These are phyloP conservation scores for Equus quagga DNA, from an alignment of 2,113 vertebrate species.

Conservation along the genomic window DNA sequence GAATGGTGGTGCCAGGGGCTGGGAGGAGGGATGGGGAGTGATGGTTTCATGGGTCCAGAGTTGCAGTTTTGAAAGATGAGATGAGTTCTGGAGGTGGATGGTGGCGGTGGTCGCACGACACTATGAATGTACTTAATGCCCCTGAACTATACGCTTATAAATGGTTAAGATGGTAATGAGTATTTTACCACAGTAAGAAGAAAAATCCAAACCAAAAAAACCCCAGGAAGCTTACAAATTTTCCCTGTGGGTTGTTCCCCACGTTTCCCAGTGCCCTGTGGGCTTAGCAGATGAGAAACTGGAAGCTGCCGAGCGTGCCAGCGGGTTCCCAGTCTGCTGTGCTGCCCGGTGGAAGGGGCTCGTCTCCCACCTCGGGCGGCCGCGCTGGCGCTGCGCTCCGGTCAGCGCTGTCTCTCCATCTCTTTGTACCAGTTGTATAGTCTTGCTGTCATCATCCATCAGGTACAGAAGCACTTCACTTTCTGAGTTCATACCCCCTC, in stretches of 20 bases:
- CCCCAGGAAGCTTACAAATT: too few species aligned
- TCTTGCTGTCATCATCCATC: not conserved
- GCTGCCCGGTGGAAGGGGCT: not conserved
- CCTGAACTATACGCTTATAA: not conserved
- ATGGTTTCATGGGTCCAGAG: not conserved
- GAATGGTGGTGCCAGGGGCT: not conserved
- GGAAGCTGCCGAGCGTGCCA: not conserved
- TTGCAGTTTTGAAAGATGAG: not conserved
- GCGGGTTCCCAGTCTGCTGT: not conserved
- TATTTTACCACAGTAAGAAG: not conserved
- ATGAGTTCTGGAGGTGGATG: not conserved
- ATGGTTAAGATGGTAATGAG: not conserved
- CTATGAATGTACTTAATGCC: not conserved
- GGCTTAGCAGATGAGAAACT: not conserved
- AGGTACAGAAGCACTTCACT: not conserved
- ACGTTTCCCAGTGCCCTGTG: not conserved
- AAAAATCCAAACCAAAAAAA: not conserved
- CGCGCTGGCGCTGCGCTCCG: rapidly evolving
- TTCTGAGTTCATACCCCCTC: not conserved
- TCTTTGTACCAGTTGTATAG: not conserved
- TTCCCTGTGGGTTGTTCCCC: not conserved
- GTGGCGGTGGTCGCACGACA: too few species aligned
- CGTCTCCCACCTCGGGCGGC: not conserved
- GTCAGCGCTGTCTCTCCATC: not conserved
- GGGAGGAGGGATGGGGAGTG: too few species aligned